Evolutionary conservation across 2,113 vertebrate genomes (phyloP).

Genomic region (Lamprotornis superbus): DNA sequence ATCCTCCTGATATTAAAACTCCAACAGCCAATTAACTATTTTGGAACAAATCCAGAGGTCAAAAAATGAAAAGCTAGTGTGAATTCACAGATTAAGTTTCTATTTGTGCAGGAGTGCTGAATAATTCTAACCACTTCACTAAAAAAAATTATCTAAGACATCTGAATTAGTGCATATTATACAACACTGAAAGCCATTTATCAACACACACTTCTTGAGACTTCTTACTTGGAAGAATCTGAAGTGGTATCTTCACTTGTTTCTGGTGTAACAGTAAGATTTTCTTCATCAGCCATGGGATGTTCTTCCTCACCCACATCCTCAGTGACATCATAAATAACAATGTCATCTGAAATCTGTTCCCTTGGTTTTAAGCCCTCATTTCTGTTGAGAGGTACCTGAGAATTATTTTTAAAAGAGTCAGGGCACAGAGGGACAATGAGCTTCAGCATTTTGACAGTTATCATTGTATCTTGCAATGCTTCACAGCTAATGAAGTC

Average conservation of each 20-base stretch:
- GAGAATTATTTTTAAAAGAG: neutral
- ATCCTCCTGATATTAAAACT: neutral
- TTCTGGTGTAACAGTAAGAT: slow-evolving; percentile 72
- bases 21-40: neutral
- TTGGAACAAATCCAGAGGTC: neutral
- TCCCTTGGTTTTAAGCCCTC: slow-evolving; percentile 81
- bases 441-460: neutral
- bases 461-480: neutral
- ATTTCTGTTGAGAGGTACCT: slow-evolving; percentile 77
- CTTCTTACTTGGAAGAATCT: slow-evolving; percentile 77
- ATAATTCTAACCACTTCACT: neutral
- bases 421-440: neutral
- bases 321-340: slow-evolving; percentile 91
- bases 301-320: slow-evolving; percentile 70
- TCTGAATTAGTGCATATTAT: neutral
- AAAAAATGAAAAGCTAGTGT: neutral
- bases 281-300: slow-evolving; percentile 72
- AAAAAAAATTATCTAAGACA: neutral
- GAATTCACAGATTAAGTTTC: neutral
- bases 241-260: slow-evolving; percentile 71
- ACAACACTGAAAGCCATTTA: neutral
- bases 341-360: slow-evolving; percentile 87
- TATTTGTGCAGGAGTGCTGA: neutral
- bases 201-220: neutral
- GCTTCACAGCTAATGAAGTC: neutral